Evolutionary conservation across 2,888 invertebrate genomes (phyloP).

Genomic region (Geophilus truncorum): DNA sequence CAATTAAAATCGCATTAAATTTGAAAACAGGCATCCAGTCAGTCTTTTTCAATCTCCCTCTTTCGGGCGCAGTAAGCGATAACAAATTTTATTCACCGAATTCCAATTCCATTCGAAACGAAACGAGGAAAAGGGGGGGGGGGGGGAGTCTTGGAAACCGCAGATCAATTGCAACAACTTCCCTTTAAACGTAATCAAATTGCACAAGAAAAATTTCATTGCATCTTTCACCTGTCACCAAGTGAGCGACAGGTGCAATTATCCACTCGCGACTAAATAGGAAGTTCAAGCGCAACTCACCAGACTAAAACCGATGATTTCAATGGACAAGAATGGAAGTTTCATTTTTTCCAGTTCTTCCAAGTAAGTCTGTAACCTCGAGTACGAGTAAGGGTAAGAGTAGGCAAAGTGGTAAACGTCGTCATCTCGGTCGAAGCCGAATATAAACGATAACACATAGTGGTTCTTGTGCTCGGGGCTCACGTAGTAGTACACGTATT

Average conservation of each 20-base stretch:
- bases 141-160: background rate
- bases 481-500: slow-evolving; percentile 85
- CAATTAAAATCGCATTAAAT: slow-evolving; percentile 10
- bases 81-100: background rate
- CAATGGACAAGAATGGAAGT: background rate
- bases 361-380: slow-evolving; percentile 77
- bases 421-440: slow-evolving; percentile 90
- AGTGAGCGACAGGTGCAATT: slow-evolving; percentile 4
- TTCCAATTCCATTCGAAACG: background rate
- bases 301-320: background rate
- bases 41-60: background rate
- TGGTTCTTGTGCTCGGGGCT: slow-evolving; percentile 83
- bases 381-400: slow-evolving; percentile 93
- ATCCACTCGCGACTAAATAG: slow-evolving; percentile 7
- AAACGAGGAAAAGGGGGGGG: too few relatives aligned
- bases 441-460: slow-evolving; percentile 87
- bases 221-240: slow-evolving; percentile 6
- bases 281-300: background rate
- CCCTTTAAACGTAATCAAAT: background rate
- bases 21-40: background rate
- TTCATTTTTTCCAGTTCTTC: slow-evolving; percentile 58
- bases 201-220: background rate
- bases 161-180: background rate
- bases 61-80: background rate
- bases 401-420: slow-evolving; percentile 93